These are phyloP conservation scores for Heteromyza rotundicornis DNA, from an alignment of 2,888 invertebrate species.

Conservation along the genomic window DNA sequence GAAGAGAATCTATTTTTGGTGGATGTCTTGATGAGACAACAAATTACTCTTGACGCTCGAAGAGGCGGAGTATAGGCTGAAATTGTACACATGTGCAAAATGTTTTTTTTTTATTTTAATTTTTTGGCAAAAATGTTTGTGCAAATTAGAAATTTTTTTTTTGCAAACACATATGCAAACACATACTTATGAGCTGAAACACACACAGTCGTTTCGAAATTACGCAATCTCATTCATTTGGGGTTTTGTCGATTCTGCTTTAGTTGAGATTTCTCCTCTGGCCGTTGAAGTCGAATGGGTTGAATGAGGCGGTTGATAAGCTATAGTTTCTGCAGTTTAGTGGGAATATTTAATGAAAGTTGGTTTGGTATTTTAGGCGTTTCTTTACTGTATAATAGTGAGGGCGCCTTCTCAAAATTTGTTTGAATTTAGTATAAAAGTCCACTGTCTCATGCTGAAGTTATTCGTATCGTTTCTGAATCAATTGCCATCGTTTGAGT, in stretches of 20 bases:
- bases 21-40: too few species aligned
- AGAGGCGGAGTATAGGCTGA: background rate
- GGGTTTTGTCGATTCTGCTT: constrained; percentile 30
- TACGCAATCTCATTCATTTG: constrained; percentile 31
- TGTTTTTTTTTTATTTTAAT: constrained; percentile 22
- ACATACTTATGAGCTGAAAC: background rate
- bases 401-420: too few species aligned
- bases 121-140: constrained; percentile 32
- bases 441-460: too few species aligned
- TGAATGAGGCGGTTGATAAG: too few species aligned
- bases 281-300: background rate
- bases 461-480: too few species aligned
- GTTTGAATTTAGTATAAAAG: too few species aligned
- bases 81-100: constrained; percentile 16
- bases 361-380: too few species aligned
- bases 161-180: constrained; percentile 19
- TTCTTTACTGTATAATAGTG: too few species aligned
- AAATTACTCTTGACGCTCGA: background rate
- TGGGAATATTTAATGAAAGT: too few species aligned
- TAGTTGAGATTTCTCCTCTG: constrained; percentile 34
- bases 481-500: too few species aligned
- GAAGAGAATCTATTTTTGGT: constrained; percentile 35
- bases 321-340: too few species aligned
- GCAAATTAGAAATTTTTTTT: constrained; percentile 19
- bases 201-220: background rate